Evolutionary conservation across 1,140 invertebrate species (phyloP).

Genomic region (Bombus superbus): DNA sequence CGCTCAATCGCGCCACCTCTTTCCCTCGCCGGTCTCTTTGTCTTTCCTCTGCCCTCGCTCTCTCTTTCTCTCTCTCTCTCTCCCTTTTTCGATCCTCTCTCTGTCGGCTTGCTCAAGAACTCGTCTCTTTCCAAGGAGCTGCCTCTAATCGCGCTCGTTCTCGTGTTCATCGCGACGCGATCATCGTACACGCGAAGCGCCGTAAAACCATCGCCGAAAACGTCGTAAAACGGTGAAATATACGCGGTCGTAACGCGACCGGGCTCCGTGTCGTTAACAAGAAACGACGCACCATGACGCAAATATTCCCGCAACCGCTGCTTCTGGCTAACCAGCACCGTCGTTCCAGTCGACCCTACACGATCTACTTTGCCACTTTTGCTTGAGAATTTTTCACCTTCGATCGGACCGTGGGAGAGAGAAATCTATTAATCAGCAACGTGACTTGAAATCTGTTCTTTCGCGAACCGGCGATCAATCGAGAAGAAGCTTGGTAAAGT

Average conservation of each 20-base stretch:
- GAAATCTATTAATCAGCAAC: not conserved
- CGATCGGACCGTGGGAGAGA: not conserved
- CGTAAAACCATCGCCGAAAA: slow-evolving; percentile 34
- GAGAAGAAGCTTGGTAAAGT: not conserved
- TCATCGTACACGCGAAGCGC: not conserved
- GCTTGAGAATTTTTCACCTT: not conserved
- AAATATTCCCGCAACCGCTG: slow-evolving; percentile 33
- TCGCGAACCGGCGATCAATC: not conserved
- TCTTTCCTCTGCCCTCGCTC: not conserved
- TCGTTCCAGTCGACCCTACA: not conserved
- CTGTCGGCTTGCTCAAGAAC: not conserved
- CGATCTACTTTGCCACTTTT: not conserved
- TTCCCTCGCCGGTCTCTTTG: slow-evolving; percentile 16
- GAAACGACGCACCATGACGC: slow-evolving; percentile 37
- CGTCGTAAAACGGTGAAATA: slow-evolving; percentile 48
- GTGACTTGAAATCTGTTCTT: not conserved
- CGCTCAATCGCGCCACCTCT: slow-evolving; percentile 61
- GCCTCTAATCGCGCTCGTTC: slow-evolving; percentile 27
- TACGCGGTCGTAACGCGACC: slow-evolving; percentile 35
- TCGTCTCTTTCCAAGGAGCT: not conserved
- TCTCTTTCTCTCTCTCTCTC: not conserved
- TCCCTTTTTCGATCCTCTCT: not conserved
- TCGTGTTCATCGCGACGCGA: not conserved
- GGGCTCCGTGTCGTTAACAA: slow-evolving; percentile 49
- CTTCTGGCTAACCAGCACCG: not conserved